Conservation (phyloP, 2,113 vertebrate genomes). For the Ptilonorhynchus violaceus region DNA sequence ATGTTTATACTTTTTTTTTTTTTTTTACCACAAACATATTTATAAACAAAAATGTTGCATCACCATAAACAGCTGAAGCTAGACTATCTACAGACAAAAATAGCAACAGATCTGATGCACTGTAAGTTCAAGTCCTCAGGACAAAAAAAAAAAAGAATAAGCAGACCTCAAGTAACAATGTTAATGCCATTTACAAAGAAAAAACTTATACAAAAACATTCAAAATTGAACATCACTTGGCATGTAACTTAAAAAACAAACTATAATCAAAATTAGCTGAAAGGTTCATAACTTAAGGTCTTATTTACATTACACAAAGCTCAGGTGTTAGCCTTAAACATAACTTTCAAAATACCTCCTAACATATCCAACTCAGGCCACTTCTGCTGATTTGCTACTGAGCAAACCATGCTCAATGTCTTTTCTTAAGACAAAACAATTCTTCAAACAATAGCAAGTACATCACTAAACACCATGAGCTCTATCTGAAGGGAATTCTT, state of each 20-base stretch:
- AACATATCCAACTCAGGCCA: slow-evolving; percentile 69
- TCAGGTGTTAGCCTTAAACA: slow-evolving; percentile 86
- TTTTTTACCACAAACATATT: slow-evolving; percentile 94
- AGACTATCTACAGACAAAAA: slow-evolving; percentile 97
- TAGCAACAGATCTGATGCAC: slow-evolving; percentile 90
- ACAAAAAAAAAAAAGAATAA: slow-evolving; percentile 79
- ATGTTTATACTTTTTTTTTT: slow-evolving; percentile 85
- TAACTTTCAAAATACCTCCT: slow-evolving; percentile 79
- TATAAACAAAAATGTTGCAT: slow-evolving; percentile 85
- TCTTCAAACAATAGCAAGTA: slow-evolving; percentile 91
- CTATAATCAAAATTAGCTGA: slow-evolving; percentile 66
- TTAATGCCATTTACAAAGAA: slow-evolving; percentile 84
- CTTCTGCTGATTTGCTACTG: slow-evolving; percentile 69
- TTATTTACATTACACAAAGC: slow-evolving; percentile 98
- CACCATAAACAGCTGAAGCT: slow-evolving; percentile 91
- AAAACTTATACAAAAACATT: slow-evolving; percentile 80
- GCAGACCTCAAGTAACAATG: slow-evolving; percentile 83
- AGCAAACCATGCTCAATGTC: slow-evolving; percentile 76
- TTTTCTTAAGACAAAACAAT: slow-evolving; percentile 88
- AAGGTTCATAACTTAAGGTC: slow-evolving; percentile 82
- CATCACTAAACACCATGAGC: slow-evolving; percentile 94
- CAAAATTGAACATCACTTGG: slow-evolving; percentile 83
- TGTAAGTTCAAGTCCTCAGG: slow-evolving; percentile 90
- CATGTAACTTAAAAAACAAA: slow-evolving; percentile 82
- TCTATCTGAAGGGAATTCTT: slow-evolving; percentile 91